Base-by-base conservation (phyloP, 2,888 invertebrate genomes). In the Physocephala rufipes region DNA sequence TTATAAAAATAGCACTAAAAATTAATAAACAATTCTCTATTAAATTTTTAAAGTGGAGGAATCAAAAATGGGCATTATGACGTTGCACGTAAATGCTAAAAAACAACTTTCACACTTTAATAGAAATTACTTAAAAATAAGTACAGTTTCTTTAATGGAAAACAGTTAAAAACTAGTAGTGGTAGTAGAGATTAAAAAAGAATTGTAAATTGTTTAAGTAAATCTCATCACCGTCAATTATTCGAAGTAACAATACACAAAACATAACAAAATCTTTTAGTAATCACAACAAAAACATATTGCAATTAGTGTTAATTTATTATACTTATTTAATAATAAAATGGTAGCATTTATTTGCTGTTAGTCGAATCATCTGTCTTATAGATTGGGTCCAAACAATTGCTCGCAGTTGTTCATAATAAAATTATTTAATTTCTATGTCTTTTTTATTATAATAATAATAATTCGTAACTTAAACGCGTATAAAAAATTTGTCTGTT, bases 281-380 rank as follows among this genome's bases (percentile, higher is more conserved):
- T 28, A 58, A 58, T 58, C 58, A 58, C 58, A 58, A 21, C 19
- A 21, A 28, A 58, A 58, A 15, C 26, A 26, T 58, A 58, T 58
- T 28, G 58, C 28, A 58, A 58, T 58, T 58, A 28, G 13, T 26
- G 28, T 7, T 36, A 36, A 12, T 58, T 15, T 58, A n/a, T 2
- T 13, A 24, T 28, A 26, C 26, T 58, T 58, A 49, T 49, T 58
- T 58, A 58, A 28, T 12, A 58, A 58, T 28, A 36, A 36, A 36
- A 36, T 58, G 28, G 49, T n/a, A n/a, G n/a, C n/a, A n/a, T n/a
- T 49, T 49, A 49, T 49, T 49, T 13, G 19, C 19, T 13, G 19
- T 19, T 49, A 49, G 19, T 55, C 13, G 26, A 58, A 26, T 58
- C 28, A 58, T 58, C 26, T 26, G 58, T 58, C 1, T 58, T 53